These are phyloP conservation scores for Tenrec ecaudatus DNA, from an alignment of 2,113 vertebrate genomes.

Conservation along the genomic window DNA sequence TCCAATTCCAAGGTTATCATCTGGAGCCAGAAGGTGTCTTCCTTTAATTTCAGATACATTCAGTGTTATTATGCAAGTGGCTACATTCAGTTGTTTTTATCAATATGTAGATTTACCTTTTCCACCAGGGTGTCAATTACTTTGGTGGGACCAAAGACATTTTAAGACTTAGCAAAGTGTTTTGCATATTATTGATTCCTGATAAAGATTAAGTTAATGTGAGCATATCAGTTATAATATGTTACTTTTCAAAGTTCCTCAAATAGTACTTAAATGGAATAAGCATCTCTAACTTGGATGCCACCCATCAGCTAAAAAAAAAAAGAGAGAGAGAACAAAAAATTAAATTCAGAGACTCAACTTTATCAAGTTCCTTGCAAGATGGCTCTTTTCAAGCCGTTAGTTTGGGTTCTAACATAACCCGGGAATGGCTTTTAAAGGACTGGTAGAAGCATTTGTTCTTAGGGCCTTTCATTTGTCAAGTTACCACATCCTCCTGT, in stretches of 20 bases:
- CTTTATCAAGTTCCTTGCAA: not conserved
- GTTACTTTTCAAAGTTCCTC: not conserved
- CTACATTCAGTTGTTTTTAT: not conserved
- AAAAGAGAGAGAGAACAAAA: not conserved
- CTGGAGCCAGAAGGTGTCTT: not conserved
- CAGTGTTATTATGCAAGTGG: not conserved
- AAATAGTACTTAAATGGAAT: not conserved
- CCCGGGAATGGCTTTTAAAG: too few species aligned
- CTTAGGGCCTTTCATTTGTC: not conserved
- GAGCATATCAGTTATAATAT: not conserved
- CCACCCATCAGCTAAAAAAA: not conserved
- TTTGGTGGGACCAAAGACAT: not conserved
- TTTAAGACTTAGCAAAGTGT: not conserved
- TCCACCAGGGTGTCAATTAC: not conserved
- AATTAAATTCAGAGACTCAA: not conserved
- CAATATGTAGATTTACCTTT: not conserved
- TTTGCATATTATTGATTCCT: not conserved
- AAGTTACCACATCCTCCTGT: constrained; percentile 62
- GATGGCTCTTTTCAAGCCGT: not conserved
- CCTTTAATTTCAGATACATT: not conserved
- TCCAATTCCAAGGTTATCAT: not conserved
- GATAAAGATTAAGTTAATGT: not conserved
- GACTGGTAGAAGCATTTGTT: not conserved
- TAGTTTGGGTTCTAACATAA: too few species aligned
- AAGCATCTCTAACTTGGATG: not conserved